These are phyloP conservation scores for Galerucella calmariensis DNA, from an alignment of 2,888 invertebrate species.

Conservation along the genomic window DNA sequence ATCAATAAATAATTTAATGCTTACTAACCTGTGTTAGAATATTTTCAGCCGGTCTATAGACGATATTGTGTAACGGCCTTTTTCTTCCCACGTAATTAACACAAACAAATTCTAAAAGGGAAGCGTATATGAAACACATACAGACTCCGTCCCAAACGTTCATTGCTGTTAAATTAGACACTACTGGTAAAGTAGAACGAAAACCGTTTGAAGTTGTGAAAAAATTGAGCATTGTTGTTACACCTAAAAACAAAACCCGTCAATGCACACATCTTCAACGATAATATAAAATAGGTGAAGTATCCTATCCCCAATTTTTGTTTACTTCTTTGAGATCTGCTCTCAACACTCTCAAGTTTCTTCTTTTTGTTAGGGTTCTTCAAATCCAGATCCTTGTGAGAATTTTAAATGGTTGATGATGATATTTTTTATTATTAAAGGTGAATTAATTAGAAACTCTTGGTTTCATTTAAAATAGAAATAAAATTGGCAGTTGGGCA, in stretches of 20 bases:
- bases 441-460: too few relatives aligned
- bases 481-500: too few relatives aligned
- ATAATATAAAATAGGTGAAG: not conserved
- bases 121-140: constrained; percentile 97
- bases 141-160: constrained; percentile 97
- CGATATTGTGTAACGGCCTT: constrained; percentile 87
- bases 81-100: constrained; percentile 95
- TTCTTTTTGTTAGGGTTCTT: too few relatives aligned
- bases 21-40: constrained; percentile 86
- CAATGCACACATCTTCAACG: not conserved
- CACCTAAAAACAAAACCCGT: constrained; percentile 73
- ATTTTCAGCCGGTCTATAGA: constrained; percentile 90
- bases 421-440: too few relatives aligned
- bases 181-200: constrained; percentile 91
- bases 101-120: constrained; percentile 92
- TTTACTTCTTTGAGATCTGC: too few relatives aligned
- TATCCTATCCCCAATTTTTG: too few relatives aligned
- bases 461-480: too few relatives aligned
- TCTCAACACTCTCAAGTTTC: too few relatives aligned
- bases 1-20: not conserved
- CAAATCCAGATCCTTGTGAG: too few relatives aligned
- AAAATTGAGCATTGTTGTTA: constrained; percentile 98
- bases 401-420: too few relatives aligned
- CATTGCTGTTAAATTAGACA: constrained; percentile 94
- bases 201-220: constrained; percentile 95